A percentile compares a stretch with the other conserved stretches of the same genome.
Evolutionary conservation across 1,140 invertebrate species (phyloP).

Genomic region (Copidosoma floridanum): DNA sequence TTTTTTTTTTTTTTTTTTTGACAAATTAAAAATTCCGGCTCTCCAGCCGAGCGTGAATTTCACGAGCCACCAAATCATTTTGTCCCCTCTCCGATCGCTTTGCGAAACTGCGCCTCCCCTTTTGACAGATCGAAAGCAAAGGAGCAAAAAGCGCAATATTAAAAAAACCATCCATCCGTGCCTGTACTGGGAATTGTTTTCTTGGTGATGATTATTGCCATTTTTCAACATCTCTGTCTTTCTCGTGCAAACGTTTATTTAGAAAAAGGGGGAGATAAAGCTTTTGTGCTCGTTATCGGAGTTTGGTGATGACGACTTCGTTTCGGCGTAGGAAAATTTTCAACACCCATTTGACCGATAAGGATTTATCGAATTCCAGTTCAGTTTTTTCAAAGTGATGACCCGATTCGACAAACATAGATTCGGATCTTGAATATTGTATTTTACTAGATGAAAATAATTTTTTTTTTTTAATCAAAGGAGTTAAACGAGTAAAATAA

Average conservation of each 20-base stretch:
- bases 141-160: neutral
- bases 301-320: neutral
- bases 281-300: slow-evolving; percentile 5
- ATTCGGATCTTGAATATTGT: no score
- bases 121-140: neutral
- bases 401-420: slow-evolving; percentile 4
- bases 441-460: no score
- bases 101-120: neutral
- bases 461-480: no score
- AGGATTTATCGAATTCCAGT: slow-evolving; percentile 13
- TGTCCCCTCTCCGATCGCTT: neutral
- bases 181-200: slow-evolving; percentile 4
- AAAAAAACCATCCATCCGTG: neutral
- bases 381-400: slow-evolving; percentile 1
- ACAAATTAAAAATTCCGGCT: slow-evolving; percentile 4
- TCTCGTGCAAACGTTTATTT: neutral
- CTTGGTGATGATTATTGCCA: no score
- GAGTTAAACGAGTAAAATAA: no score
- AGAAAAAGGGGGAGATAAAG: neutral
- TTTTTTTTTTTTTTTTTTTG: slow-evolving; percentile 1
- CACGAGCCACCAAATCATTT: neutral
- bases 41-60: neutral
- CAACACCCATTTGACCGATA: slow-evolving; percentile 10
- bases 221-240: no score
- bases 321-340: slow-evolving; percentile 4